Base-by-base conservation (phyloP, 2,797 vertebrate genomes). In the Microctenopoma steveboyesi region DNA sequence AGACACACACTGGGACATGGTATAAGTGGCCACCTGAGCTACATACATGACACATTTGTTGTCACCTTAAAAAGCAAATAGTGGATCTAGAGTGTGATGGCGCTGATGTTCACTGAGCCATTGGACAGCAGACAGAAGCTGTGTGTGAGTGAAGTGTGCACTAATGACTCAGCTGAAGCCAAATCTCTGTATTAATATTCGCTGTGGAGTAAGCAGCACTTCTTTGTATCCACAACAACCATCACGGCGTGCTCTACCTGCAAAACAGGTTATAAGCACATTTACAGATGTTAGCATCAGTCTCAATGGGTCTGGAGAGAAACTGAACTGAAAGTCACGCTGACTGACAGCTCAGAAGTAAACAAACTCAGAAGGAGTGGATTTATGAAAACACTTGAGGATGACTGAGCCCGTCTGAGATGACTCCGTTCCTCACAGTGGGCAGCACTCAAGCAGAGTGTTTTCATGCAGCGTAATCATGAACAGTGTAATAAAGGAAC, bases 1-100 rank as follows among this genome's bases (percentile, higher is more conserved):
- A 84, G 16, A 72, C 51, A 78, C 70, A 81, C 9, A 40, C 77
- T 78, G 84, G 83, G 82, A 86, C 71, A 8, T 74, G 76, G 74
- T 81, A 42, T 67, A 56, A 76, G 79, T 57, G 69, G 48, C 42
- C 25, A 48, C 14, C 14, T 57, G 53, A 50, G 55, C 33, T 16
- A 14, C 5, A n/a, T 22, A 22, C 22, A 62, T 30, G 15, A 0
- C 33, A 25, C 15, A 50, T 3, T 7, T 8, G n/a, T 49, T 40
- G 59, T 64, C 45, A 56, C 18, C 5, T n/a, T 47, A 27, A 52
- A 22, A 52, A 39, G 15, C 45, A 53, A 63, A 68, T 14, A 69
- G 18, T 16, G 12, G 53, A 25, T 28, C 4, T 22, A n/a, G 3
- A 48, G 11, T 27, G 10, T 2, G 40, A 46, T 12, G 12, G 39